Conservation (phyloP, 2,888 invertebrate species). For the Drosophila tanythrix region DNA sequence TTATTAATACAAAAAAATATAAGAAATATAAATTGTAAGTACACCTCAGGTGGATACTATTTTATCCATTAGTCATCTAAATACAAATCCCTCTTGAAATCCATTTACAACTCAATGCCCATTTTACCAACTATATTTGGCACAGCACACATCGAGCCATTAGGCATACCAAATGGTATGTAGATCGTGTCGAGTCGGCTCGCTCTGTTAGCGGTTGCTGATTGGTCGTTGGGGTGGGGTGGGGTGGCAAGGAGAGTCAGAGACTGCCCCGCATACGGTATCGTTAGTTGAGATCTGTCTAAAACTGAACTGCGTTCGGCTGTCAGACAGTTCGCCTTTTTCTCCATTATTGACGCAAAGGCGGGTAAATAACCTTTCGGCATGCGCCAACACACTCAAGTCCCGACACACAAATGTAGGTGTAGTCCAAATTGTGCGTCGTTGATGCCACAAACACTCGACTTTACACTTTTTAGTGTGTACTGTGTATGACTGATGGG, state of each 20-base stretch:
- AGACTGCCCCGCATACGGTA: conserved; percentile 59
- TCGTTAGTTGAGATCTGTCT: conserved; percentile 73
- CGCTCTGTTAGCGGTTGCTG: conserved; percentile 12
- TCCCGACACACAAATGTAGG: conserved; percentile 42
- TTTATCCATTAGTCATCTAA: conserved; percentile 33
- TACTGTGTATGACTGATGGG: conserved; percentile 43
- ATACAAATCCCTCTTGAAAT: conserved; percentile 19
- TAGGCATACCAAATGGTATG: conserved; percentile 73
- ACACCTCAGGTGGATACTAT: neutral
- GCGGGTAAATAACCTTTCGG: conserved; percentile 77
- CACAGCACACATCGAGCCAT: conserved; percentile 62
- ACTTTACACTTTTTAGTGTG: conserved; percentile 18
- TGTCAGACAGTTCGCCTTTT: conserved; percentile 35
- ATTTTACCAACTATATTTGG: conserved; percentile 61
- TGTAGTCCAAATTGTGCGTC: conserved; percentile 34
- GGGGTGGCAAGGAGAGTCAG: neutral
- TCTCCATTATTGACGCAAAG: conserved; percentile 66
- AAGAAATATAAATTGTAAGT: conserved; percentile 10
- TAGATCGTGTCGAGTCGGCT: conserved; percentile 68
- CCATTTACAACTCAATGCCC: conserved; percentile 34
- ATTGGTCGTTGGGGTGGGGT: neutral
- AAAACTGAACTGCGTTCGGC: conserved; percentile 37
- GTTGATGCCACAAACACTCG: conserved; percentile 21
- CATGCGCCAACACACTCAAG: conserved; percentile 41
- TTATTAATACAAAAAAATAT: no score